Percentiles rank a stretch among this genome's conserved stretches.
Conservation (phyloP, 1,140 invertebrate genomes). For the Drosophila oshimai region DNA sequence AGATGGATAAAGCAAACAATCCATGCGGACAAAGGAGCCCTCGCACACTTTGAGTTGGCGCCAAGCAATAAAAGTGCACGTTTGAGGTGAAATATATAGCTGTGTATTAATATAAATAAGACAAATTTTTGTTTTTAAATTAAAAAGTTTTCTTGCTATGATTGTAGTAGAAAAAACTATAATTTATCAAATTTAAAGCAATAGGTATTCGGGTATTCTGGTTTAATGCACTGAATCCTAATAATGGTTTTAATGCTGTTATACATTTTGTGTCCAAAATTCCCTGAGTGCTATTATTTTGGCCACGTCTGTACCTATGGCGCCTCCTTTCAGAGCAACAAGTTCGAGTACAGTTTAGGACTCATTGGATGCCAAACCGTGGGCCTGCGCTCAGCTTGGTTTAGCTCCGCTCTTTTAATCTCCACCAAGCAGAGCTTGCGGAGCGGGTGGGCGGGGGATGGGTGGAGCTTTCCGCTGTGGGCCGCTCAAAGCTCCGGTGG, state of each 20-base stretch:
- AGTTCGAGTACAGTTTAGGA: slow-evolving; percentile 41
- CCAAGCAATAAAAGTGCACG: not conserved
- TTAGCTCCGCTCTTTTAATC: not conserved
- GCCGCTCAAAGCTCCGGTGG: slow-evolving; percentile 52
- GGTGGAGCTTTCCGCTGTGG: slow-evolving; percentile 42
- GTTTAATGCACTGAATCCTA: too few species aligned
- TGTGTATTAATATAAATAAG: too few species aligned
- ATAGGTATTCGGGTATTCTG: too few species aligned
- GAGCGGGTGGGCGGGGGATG: not conserved
- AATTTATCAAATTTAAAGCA: too few species aligned
- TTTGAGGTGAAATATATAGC: not conserved
- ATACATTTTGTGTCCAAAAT: too few species aligned
- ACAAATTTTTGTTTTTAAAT: too few species aligned
- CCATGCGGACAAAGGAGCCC: not conserved
- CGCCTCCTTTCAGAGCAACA: slow-evolving; percentile 39
- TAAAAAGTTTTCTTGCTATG: too few species aligned
- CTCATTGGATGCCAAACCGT: slow-evolving; percentile 27
- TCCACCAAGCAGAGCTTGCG: slow-evolving; percentile 10
- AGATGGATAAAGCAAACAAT: slow-evolving; percentile 20
- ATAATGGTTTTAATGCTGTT: not conserved
- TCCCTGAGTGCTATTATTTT: not conserved
- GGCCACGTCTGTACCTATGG: not conserved
- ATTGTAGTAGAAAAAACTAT: too few species aligned
- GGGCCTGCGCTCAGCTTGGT: slow-evolving; percentile 28
- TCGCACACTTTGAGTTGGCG: not conserved